Evolutionary conservation across 2,888 invertebrate genomes (phyloP).

Genomic region (Mycalesis mineus): DNA sequence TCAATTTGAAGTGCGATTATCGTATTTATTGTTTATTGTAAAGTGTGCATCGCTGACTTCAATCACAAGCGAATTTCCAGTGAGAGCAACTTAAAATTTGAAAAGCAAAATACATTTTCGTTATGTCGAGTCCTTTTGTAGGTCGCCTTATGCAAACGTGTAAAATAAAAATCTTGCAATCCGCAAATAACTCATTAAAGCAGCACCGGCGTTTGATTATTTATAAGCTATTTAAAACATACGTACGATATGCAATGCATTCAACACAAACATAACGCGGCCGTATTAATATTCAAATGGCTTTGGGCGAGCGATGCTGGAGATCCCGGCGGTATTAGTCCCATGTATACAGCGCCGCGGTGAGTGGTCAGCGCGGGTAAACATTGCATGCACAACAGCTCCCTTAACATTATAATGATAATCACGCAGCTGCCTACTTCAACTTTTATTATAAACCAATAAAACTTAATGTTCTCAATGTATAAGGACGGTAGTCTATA

Average conservation of each 20-base stretch:
- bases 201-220: conserved; percentile 37
- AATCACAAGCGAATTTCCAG: too few relatives aligned
- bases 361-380: conserved; percentile 41
- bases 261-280: conserved; percentile 41
- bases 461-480: conserved; percentile 29
- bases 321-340: conserved; percentile 56
- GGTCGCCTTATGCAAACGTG: too few relatives aligned
- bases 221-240: conserved; percentile 51
- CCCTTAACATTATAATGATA: conserved; percentile 44
- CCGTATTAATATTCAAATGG: conserved; percentile 70
- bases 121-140: too few relatives aligned
- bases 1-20: too few relatives aligned
- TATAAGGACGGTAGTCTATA: conserved; percentile 15
- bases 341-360: conserved; percentile 57
- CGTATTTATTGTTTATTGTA: too few relatives aligned
- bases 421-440: conserved; percentile 32
- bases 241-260: conserved; percentile 55
- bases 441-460: conserved; percentile 37
- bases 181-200: background rate
- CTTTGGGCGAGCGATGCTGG: conserved; percentile 52
- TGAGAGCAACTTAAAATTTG: too few relatives aligned
- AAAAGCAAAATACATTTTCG: too few relatives aligned
- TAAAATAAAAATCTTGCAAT: too few relatives aligned
- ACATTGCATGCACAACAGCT: conserved; percentile 28
- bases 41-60: too few relatives aligned